Base-by-base conservation (phyloP, 2,888 invertebrate species). In the Patella pellucida region DNA sequence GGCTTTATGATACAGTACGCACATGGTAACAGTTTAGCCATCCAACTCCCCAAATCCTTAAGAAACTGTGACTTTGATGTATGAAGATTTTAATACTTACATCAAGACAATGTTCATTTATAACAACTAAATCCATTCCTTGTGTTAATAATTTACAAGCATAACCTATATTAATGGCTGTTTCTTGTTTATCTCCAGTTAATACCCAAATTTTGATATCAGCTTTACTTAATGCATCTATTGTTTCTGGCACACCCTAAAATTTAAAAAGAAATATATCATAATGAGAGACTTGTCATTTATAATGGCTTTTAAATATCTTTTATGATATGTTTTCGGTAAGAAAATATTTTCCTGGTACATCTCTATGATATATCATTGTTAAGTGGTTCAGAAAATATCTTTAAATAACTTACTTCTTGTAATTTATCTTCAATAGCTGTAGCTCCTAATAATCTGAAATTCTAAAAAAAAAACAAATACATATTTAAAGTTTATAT, bases 111-210 rank as follows among this genome's bases (percentile, higher is more conserved):
- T 94, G 94, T 92, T 97, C 97, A 92, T 98, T 97, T 81, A 99
- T 93, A 81, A 96, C 93, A 81, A 97, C 92, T 74, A 98, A 93
- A 83, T 96, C 96, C 95, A 97, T 97, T 85, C 94, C 93, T 88
- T 95, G 94, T 76, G 94, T 94, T 77, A 99, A 94, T 82, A 99
- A 94, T 77, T 94, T 94, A 88, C 97, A 97, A 0, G 98, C 97
- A 92, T 97, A 96, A 70, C 92, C 99, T 90, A 99, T 99, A 92
- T 99, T 99, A 87, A 99, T 98, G 84, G 99, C 99, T 31, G 99
- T 99, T 92, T 99, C 99, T 79, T 98, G 97, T 91, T 99, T 99
- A 92, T 99, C 99, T 4, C 99, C 99, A 0, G 99, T 99, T 86
- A 99, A 92, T 76, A 99, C 96, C 99, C 99, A 99, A 81, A 99